These are phyloP conservation scores for Hirundichthys speculiger DNA, from an alignment of 2,113 vertebrate genomes.

Conservation along the genomic window DNA sequence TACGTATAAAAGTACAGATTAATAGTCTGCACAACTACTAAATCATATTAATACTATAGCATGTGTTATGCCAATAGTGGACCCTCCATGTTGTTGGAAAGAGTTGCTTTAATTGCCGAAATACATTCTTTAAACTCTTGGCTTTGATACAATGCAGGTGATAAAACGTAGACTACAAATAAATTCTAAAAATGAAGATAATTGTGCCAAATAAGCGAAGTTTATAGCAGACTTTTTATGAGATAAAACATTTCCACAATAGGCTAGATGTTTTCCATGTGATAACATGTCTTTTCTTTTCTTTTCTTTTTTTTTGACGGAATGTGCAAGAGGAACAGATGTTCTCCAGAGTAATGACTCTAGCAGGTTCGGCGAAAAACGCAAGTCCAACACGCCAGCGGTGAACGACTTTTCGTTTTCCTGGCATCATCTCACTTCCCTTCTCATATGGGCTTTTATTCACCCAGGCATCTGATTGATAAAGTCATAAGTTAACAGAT, in stretches of 20 bases:
- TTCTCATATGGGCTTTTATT: not conserved
- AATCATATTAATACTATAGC: conserved; percentile 13
- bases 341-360: conserved; percentile 37
- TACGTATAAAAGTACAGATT: conserved; percentile 5
- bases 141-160: conserved; percentile 8
- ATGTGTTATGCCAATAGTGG: not conserved
- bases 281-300: not conserved
- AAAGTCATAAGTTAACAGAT: conserved; percentile 21
- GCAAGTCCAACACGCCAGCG: conserved; percentile 2
- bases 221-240: not conserved
- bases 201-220: not conserved
- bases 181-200: not conserved
- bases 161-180: not conserved
- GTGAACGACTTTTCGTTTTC: conserved; percentile 29
- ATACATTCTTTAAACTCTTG: not conserved
- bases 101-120: not conserved
- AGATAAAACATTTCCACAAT: not conserved
- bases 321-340: conserved; percentile 23
- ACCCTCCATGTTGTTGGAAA: not conserved
- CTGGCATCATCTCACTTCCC: conserved; percentile 28
- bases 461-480: conserved; percentile 1
- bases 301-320: conserved; percentile 9
- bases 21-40: conserved; percentile 15
- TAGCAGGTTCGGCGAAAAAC: conserved; percentile 40
- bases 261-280: not conserved